Evolutionary conservation across 2,797 vertebrate genomes (phyloP).

Genomic region (Triplophysa yarkandensis): DNA sequence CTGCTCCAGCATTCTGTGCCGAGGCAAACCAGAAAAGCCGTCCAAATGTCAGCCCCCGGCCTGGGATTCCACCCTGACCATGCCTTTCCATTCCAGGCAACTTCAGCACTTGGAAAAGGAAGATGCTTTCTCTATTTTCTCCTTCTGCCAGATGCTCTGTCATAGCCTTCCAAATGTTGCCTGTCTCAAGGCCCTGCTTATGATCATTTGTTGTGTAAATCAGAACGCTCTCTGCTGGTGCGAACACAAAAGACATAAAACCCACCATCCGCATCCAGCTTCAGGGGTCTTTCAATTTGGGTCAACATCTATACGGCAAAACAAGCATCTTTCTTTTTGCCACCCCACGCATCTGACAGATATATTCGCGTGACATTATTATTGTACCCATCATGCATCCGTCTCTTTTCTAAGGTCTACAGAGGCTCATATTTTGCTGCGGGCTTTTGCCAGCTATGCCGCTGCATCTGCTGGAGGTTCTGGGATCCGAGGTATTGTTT

Average conservation of each 20-base stretch:
- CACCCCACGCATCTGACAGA: slow-evolving; percentile 13
- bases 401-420: slow-evolving; percentile 41
- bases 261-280: neutral
- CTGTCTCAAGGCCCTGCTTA: slow-evolving; percentile 43
- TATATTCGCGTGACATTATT: slow-evolving; percentile 42
- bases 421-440: slow-evolving; percentile 39
- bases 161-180: slow-evolving; percentile 35
- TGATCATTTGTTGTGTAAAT: slow-evolving; percentile 37
- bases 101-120: slow-evolving; percentile 52
- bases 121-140: slow-evolving; percentile 19
- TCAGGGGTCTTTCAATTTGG: slow-evolving; percentile 24
- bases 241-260: slow-evolving; percentile 1
- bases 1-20: slow-evolving; percentile 42
- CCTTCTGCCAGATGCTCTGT: slow-evolving; percentile 51
- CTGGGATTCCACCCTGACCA: slow-evolving; percentile 51
- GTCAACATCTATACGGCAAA: slow-evolving; percentile 33
- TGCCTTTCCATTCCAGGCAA: slow-evolving; percentile 60
- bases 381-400: slow-evolving; percentile 47
- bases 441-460: slow-evolving; percentile 2
- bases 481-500: slow-evolving; percentile 49
- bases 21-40: slow-evolving; percentile 49
- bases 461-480: slow-evolving; percentile 48
- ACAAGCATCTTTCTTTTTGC: slow-evolving; percentile 19
- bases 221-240: slow-evolving; percentile 34
- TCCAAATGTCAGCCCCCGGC: slow-evolving; percentile 60